These are phyloP conservation scores for rabbit (Oryctolagus cuniculus) DNA, from an alignment of 2,113 vertebrate genomes.

Conservation along the genomic window DNA sequence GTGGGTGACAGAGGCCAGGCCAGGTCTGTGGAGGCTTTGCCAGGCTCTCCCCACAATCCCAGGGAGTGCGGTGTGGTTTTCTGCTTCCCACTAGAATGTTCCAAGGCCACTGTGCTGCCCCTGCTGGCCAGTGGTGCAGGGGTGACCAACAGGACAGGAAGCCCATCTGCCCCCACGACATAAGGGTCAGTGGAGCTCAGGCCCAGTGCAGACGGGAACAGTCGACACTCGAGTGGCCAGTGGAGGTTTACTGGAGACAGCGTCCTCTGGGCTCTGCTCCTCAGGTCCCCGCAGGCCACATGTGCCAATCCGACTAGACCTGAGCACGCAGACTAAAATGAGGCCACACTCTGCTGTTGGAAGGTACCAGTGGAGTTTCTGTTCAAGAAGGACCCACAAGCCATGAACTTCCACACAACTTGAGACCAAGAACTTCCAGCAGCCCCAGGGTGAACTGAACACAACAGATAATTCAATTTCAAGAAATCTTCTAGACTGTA, in stretches of 20 bases:
- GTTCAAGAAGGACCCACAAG: conserved; percentile 48
- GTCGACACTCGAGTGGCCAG: too few relatives aligned
- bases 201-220: not conserved
- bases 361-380: conserved; percentile 52
- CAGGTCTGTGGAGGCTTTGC: not conserved
- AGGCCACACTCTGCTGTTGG: not conserved
- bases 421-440: conserved; percentile 50
- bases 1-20: not conserved
- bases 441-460: conserved; percentile 26
- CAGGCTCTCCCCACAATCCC: not conserved
- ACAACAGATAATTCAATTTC: conserved; percentile 37
- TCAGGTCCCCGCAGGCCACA: too few relatives aligned
- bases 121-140: too few relatives aligned
- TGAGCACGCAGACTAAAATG: not conserved
- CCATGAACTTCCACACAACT: conserved; percentile 63
- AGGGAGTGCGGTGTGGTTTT: not conserved
- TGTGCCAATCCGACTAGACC: not conserved
- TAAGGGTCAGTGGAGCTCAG: not conserved
- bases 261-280: too few relatives aligned
- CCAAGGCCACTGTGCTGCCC: not conserved
- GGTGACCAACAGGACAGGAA: too few relatives aligned
- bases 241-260: too few relatives aligned
- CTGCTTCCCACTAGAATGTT: conserved; percentile 2
- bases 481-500: conserved; percentile 51
- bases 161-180: not conserved